Base-by-base conservation (phyloP, 2,113 vertebrate genomes). In the Nesogale talazaci region DNA sequence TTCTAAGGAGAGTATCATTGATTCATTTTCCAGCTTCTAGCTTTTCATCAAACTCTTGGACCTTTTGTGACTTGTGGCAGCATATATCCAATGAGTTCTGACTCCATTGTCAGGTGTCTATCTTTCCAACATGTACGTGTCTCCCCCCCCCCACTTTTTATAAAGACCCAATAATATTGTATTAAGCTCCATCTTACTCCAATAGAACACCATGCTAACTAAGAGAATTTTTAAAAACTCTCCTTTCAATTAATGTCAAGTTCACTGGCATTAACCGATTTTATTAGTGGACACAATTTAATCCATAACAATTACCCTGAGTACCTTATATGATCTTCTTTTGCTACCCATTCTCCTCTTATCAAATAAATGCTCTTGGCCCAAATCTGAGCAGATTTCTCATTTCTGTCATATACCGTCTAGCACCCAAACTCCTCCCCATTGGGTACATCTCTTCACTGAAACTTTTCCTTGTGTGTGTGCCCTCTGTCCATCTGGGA, bases 261-360 rank as follows among this genome's bases (percentile, higher is more conserved):
- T 14, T 72, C 70, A 9, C 8, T 22, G 70, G 22, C 34, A 36
- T 22, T 1, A 22, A 36, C 70, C 20, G 20, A 23, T 36, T 22
- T 36, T 72, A 52, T 36, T 17, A 27, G 70, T 19, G 2, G n/a
- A 70, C 34, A 22, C 19, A 72, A 72, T 72, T 72, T 20, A 20
- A 72, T 72, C 7, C 8, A 1, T 34, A 36, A 72, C 19, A 22
- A 6, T 34, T 16, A 2, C 34, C 6, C 12, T 11, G 4, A 17
- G 20, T 7, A 11, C 17, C 3, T 25, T 34, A 20, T 23, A 38
- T 9, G 6, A 6, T 0, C 4, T 17, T 19, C 16, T 5, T 42
- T 40, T 17, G 36, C 19, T 69, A 9, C 16, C 22, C 12, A 14
- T 2, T 65, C 34, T 25, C 61, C 29, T 22, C 7, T 67, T 42